Base-by-base conservation (phyloP, 2,888 invertebrate species). In the Hemicrepidius hirtus region DNA sequence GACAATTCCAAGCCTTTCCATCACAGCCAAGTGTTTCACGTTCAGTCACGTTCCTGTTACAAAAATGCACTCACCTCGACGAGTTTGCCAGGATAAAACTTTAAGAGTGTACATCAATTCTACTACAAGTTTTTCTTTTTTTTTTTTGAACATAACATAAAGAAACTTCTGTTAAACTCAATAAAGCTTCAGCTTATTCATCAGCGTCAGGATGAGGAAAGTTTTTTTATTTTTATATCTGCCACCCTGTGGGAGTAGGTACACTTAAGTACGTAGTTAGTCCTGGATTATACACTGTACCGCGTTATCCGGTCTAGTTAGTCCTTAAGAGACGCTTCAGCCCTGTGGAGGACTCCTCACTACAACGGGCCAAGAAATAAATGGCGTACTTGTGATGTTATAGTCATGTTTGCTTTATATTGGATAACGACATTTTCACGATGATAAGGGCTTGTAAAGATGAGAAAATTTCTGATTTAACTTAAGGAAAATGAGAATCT, bases 101-200 rank as follows among this genome's bases (percentile, higher is more conserved):
- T 64, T 66, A 66, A 55, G n/a, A 66, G 66, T 41, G 12, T 63
- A 53, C 46, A 68, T 50, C 55, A 53, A 37, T 16, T 40, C 53
- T 37, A 24, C 68, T 16, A 53, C 40, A 21, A 53, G 53, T 20
- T 53, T 41, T 20, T 59, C 65, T 71, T 53, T 66, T n/a, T n/a
- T n/a, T n/a, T 66, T 66, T 66, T 64, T 35, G 20, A 46, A 70
- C 64, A 64, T 60, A 70, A 70, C 64, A 68, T 66, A 73, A 73
- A 73, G 66, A 73, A 73, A 73, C 69, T 73, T 73, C 53, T 66
- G 66, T 57, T 60, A 69, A 73, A 73, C 73, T 73, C 70, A 70
- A 73, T 73, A 73, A 73, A 73, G 73, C 68, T 70, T 53, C 63
- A 65, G 66, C 60, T 60, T 57, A 50, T 65, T 66, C 62, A 67